phyloP scores from a whole-genome alignment of 2,113 vertebrate species.

The Cranoglanis bouderius region DNA sequence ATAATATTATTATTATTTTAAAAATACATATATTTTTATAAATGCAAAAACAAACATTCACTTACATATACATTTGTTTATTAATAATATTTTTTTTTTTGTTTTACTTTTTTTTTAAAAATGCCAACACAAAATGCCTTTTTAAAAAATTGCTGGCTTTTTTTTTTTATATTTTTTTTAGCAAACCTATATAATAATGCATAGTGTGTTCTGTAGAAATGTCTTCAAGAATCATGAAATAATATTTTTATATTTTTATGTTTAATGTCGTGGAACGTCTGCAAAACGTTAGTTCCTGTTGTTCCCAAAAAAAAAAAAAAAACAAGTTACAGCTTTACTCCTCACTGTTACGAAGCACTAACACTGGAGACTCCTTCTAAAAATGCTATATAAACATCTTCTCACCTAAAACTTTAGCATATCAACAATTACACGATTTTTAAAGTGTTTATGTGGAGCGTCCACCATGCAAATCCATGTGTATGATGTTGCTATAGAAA shows the following conservation, averaged over 20 bases:
- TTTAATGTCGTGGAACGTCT: too few relatives aligned
- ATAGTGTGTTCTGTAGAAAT: not conserved
- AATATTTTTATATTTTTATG: too few relatives aligned
- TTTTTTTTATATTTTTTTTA: too few relatives aligned
- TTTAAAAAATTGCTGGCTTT: too few relatives aligned
- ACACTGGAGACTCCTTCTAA: not conserved
- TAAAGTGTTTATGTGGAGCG: not conserved
- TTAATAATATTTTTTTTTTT: too few relatives aligned
- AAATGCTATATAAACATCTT: not conserved
- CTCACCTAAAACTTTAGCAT: not conserved
- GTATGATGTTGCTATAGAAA: not conserved
- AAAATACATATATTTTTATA: too few relatives aligned
- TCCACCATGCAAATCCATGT: not conserved
- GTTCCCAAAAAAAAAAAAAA: too few relatives aligned
- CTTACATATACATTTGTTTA: too few relatives aligned
- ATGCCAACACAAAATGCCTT: too few relatives aligned
- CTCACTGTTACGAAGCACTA: not conserved
- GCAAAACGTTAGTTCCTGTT: not conserved
- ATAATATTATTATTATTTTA: too few relatives aligned
- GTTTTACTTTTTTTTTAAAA: too few relatives aligned
- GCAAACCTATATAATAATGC: not conserved
- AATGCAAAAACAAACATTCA: too few relatives aligned
- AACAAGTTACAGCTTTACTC: not conserved
- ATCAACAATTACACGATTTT: not conserved
- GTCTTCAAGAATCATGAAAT: not conserved